Evolutionary conservation across 2,797 vertebrate species (phyloP).

Genomic region (Falco columbarius): DNA sequence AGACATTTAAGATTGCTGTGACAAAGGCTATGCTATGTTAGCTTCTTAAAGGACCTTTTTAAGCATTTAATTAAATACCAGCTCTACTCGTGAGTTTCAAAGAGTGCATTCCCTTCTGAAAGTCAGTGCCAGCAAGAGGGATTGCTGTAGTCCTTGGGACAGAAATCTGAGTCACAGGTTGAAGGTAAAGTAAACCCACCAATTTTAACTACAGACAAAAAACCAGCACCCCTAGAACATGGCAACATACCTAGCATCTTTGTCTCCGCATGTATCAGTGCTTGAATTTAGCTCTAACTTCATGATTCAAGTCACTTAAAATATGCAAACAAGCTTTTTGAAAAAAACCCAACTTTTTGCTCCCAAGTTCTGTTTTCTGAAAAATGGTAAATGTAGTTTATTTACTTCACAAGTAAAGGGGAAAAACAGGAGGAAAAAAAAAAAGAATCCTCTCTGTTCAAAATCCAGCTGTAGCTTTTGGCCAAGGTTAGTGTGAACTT

Average conservation of each 20-base stretch:
- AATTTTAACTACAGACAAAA: neutral
- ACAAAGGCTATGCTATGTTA: neutral
- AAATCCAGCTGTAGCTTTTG: slow-evolving; percentile 3
- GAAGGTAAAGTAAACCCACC: neutral
- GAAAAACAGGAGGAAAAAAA: neutral
- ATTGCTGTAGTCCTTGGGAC: neutral
- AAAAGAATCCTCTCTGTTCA: neutral
- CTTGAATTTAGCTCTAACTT: neutral
- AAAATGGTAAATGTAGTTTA: neutral
- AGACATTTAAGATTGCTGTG: neutral
- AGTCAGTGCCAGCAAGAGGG: neutral
- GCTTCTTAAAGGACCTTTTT: neutral
- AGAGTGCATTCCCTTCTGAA: neutral
- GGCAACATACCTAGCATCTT: accelerated
- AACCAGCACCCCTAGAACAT: neutral
- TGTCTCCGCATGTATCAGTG: neutral
- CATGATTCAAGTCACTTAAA: neutral
- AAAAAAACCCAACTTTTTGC: neutral
- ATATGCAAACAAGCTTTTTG: neutral
- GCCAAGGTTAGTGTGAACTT: neutral
- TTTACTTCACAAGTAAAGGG: neutral
- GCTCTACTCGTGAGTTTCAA: neutral
- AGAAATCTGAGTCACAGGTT: neutral
- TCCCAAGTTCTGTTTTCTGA: neutral
- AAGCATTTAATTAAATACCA: neutral